Evolutionary conservation across 2,888 invertebrate species (phyloP).

Genomic region (Acleris cristana): DNA sequence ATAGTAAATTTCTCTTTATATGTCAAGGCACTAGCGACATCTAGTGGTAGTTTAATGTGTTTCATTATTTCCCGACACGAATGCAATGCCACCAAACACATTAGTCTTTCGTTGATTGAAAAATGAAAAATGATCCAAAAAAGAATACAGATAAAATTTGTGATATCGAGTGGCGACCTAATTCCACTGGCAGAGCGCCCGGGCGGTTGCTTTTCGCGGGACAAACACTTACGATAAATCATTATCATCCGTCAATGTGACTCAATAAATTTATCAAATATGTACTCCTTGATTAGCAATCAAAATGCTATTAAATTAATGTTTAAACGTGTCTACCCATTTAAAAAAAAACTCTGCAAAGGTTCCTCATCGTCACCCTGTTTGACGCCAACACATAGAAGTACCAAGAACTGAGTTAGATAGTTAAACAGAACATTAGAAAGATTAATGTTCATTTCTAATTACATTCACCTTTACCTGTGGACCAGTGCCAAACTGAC

Average conservation of each 20-base stretch:
- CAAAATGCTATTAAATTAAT: conserved; percentile 26
- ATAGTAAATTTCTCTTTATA: too few species aligned
- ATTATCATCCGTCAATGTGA: conserved; percentile 50
- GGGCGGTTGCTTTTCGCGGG: conserved; percentile 22
- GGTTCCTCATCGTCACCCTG: too few species aligned
- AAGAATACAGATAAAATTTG: conserved; percentile 30
- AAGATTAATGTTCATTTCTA: conserved; percentile 27
- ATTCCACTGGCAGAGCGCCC: conserved; percentile 46
- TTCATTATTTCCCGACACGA: too few species aligned
- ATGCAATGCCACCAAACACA: neutral
- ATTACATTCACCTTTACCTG: conserved; percentile 55
- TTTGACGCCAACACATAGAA: too few species aligned
- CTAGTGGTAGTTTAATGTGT: too few species aligned
- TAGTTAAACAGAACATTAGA: neutral
- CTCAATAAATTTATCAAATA: conserved; percentile 28
- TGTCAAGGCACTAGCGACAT: too few species aligned
- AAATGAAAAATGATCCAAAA: conserved; percentile 34
- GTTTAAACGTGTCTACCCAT: neutral
- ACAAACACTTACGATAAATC: conserved; percentile 27
- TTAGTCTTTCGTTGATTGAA: conserved; percentile 4
- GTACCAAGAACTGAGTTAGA: too few species aligned
- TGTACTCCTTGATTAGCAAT: conserved; percentile 23
- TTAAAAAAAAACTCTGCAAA: too few species aligned
- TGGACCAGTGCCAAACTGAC: conserved; percentile 59
- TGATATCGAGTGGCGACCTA: conserved; percentile 45